Percentiles rank a stretch among this genome's conserved stretches.
These are phyloP conservation scores for Plecotus auritus DNA, from an alignment of 2,113 vertebrate species.

Conservation along the genomic window DNA sequence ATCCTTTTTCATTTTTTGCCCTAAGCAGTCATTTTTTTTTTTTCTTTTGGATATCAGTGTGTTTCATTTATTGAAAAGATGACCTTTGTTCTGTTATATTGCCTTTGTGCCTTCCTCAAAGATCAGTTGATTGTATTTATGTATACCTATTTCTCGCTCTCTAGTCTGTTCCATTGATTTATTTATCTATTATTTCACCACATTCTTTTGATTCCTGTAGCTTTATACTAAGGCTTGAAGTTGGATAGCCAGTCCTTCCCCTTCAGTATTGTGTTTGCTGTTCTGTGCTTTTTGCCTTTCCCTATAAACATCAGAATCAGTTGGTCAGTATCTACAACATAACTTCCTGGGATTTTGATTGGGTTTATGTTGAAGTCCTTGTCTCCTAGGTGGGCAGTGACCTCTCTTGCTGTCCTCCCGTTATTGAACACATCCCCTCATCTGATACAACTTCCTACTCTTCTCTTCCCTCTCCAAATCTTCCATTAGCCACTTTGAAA, in stretches of 20 bases:
- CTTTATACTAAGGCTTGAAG: neutral
- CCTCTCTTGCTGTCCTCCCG: neutral
- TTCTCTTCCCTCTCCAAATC: neutral
- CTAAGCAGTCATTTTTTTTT: too few relatives aligned
- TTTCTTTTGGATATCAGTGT: neutral
- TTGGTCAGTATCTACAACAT: neutral
- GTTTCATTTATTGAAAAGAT: neutral
- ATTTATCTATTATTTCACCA: neutral
- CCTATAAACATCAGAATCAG: neutral
- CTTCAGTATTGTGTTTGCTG: neutral
- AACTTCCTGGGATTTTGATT: neutral
- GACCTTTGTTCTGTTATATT: neutral
- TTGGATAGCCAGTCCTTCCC: neutral
- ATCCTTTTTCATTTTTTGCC: too few relatives aligned
- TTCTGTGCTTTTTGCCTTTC: neutral
- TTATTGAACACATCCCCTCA: neutral
- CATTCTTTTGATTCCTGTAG: neutral
- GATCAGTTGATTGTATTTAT: neutral
- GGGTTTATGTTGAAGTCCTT: neutral
- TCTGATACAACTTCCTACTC: neutral
- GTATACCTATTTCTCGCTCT: neutral
- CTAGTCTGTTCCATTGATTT: neutral
- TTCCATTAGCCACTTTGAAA: neutral
- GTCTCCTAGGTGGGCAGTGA: neutral
- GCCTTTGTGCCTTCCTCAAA: neutral